Base-by-base conservation (phyloP, 2,888 invertebrate genomes). In the Megalurothrips usitatus region DNA sequence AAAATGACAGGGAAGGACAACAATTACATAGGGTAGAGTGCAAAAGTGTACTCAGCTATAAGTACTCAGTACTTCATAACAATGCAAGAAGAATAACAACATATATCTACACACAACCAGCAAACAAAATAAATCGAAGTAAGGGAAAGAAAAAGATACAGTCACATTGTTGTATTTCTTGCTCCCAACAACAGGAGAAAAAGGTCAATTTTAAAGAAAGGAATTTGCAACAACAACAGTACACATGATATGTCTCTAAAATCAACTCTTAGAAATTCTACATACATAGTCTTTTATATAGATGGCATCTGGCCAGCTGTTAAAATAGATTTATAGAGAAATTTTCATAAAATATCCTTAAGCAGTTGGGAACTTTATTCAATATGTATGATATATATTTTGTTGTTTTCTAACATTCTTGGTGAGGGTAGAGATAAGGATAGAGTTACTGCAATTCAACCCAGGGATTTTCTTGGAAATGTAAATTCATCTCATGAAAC, bases 211-310 rank as follows among this genome's bases (percentile, higher is more conserved):
- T 75, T 75, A 26, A 26, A 19, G 19, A 58, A 58, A 75, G 68
- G 23, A 26, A 26, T 75, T 75, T 75, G 23, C 68, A 75, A 26
- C 68, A 75, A 75, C 23, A 75, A 75, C 68, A 75, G 58, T 75
- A 75, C 68, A 75, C 68, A 75, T 75, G 68, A 75, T 75, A 75
- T 75, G 68, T 75, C 26, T 75, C 68, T 75, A 75, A 75, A 75
- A 75, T 75, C 68, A 75, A 75, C 68, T 75, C 26, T 75, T 26
- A 75, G 11, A 75, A 75, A 75, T n/a, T 75, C 68, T 75, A 75
- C 68, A 75, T 23, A 26, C 23, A 75, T 26, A 75, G 68, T 75
- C 23, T 75, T 26, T 75, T 75, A 23, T 75, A 75, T 75, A 75
- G 68, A 23, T 75, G 1, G 23, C 68, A 6, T 23, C 23, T 75